Base-by-base conservation (phyloP, 2,797 vertebrate species). In the Callimico goeldii region DNA sequence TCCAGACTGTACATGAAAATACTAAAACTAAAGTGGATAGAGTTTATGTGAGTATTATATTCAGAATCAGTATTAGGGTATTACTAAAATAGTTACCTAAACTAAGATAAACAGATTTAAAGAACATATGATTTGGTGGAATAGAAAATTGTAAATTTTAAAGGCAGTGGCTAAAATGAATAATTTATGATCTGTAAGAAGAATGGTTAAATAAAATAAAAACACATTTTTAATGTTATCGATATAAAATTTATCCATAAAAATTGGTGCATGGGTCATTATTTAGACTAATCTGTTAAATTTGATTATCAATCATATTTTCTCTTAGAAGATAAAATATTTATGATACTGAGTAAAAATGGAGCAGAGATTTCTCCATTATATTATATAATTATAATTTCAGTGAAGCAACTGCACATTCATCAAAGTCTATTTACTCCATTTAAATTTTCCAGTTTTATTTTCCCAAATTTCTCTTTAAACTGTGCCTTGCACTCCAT, bases 171-270 rank as follows among this genome's bases (percentile, higher is more conserved):
- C 20, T 28, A 94, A 64, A 89, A 33, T 30, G 4, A 77, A 84
- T 93, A 64, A 72, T 48, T 52, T 48, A 36, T 94, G 4, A 86
- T 52, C 28, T 91, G 5, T 43, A 33, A 58, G 33, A 4, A 9
- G 1, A 96, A 85, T 82, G 11, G 30, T 55, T 77, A 91, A n/a
- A 41, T 61, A 95, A 95, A 97, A 91, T 88, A 48, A 87, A 93
- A 81, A 43, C 3, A 77, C n/a, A 73, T 88, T 96, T 94, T 24
- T 52, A 33, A 75, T 15, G 14, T 39, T 55, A 76, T 10, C 10
- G 6, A 50, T 90, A 94, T 43, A 87, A 11, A 89, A 67, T 85
- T 61, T 73, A 92, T 20, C 14, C 30, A 61, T 84, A 89, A 95
- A 95, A 90, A 50, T 41, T 33, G 72, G 15, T 61, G 5, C 13